Base-by-base conservation (phyloP, 1,140 invertebrate genomes). In the Zelostemma sp. region DNA sequence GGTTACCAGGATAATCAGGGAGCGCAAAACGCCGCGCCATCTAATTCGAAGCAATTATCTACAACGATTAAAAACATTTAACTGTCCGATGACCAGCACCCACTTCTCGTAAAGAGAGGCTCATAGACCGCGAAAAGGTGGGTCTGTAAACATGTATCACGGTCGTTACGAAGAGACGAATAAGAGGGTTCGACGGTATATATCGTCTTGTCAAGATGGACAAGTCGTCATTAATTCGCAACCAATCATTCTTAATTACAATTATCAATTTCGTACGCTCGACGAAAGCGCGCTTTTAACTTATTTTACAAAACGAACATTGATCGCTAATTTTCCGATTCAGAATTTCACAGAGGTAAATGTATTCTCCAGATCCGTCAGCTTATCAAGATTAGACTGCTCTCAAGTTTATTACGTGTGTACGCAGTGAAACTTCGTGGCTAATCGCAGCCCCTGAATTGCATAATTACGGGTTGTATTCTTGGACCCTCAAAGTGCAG, bases 61-160 rank as follows among this genome's bases (percentile, higher is more conserved):
- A 53, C 50, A 71, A 53, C 81, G 81, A 82, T 83, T 83, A 83
- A 82, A 81, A 82, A 74, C 72, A 80, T 82, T 83, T 83, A 83
- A 83, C 81, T 81, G 79, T 81, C 68, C 63, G 63, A 72, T 68
- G 76, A 73, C 72, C 58, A 43, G 68, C 68, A 71, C 68, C 62
- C 68, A 66, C 62, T 59, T 63, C 53, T 66, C n/a, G 40, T 16
- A 21, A 65, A 61, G 40, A 21, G 46, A 21, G 57, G 43, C 57
- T 65, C 50, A 60, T 58, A 61, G 38, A 40, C 17, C 12, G 18
- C 21, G 46, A 54, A 33, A 57, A 70, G 68, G 62, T 62, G 61
- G 58, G 57, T 58, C 57, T 62, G 19, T 56, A 66, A 66, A 64
- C 59, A 67, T 73, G 59, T 59, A 74, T 76, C 62, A 74, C 40